These are phyloP conservation scores for Frankliniella fusca DNA, from an alignment of 2,888 invertebrate genomes.

Conservation along the genomic window DNA sequence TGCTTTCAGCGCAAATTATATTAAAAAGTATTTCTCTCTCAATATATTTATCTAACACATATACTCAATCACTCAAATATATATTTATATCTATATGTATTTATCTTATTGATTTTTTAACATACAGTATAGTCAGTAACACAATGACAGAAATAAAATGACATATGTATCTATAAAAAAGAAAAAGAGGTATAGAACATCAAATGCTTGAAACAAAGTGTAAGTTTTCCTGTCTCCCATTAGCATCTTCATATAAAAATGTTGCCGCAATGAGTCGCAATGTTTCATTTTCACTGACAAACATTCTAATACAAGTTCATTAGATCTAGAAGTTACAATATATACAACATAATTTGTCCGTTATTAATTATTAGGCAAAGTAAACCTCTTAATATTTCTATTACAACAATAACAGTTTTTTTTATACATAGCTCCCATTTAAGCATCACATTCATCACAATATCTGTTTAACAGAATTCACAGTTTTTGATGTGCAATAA, in stretches of 20 bases:
- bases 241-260: neutral
- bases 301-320: neutral
- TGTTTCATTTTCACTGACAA: neutral
- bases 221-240: neutral
- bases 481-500: conserved; percentile 17
- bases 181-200: neutral
- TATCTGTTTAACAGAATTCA: conserved; percentile 23
- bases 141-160: neutral
- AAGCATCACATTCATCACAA: conserved; percentile 18
- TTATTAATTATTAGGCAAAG: neutral
- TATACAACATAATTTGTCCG: conserved; percentile 21
- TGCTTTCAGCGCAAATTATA: conserved; percentile 7
- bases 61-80: neutral
- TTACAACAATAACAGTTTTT: conserved; percentile 4
- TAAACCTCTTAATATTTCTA: conserved; percentile 1
- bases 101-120: conserved; percentile 1
- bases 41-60: conserved; percentile 2
- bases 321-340: neutral
- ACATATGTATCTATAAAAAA: neutral
- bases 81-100: neutral
- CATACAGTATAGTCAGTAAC: neutral
- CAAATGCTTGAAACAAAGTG: neutral
- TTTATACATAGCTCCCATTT: conserved; percentile 10
- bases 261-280: neutral
- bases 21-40: conserved; percentile 4